Conservation (phyloP, 2,113 vertebrate genomes). For the Gymnobelideus leadbeateri region DNA sequence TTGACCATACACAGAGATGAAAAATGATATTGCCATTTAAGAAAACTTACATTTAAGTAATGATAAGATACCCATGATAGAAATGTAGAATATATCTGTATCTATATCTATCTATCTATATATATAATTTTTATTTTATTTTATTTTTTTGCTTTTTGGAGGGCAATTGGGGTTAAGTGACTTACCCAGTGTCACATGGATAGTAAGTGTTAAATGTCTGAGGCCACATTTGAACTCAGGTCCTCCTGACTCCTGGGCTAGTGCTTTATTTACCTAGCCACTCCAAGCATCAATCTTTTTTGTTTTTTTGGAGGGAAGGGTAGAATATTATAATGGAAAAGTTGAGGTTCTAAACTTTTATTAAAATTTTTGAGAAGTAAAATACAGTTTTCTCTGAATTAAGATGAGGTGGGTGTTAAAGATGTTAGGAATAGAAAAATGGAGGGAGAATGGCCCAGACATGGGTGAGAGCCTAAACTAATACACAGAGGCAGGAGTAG, state of each 20-base stretch:
- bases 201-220: too few species aligned
- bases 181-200: too few species aligned
- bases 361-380: not conserved
- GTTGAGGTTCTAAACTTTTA: not conserved
- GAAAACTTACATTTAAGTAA: not conserved
- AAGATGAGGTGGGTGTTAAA: not conserved
- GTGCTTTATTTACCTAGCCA: too few species aligned
- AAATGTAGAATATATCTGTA: too few species aligned
- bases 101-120: too few species aligned
- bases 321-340: not conserved
- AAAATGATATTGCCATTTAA: not conserved
- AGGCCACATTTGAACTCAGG: too few species aligned
- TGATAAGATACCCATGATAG: not conserved
- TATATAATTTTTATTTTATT: too few species aligned
- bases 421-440: not conserved
- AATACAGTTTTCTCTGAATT: not conserved
- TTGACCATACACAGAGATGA: not conserved
- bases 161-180: too few species aligned
- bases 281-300: too few species aligned
- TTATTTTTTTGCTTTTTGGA: too few species aligned
- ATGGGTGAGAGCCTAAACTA: not conserved
- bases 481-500: not conserved
- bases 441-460: not conserved
- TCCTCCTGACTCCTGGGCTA: too few species aligned
- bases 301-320: too few species aligned